phyloP scores from a whole-genome alignment of 2,113 vertebrate species.

The Columba janthina region DNA sequence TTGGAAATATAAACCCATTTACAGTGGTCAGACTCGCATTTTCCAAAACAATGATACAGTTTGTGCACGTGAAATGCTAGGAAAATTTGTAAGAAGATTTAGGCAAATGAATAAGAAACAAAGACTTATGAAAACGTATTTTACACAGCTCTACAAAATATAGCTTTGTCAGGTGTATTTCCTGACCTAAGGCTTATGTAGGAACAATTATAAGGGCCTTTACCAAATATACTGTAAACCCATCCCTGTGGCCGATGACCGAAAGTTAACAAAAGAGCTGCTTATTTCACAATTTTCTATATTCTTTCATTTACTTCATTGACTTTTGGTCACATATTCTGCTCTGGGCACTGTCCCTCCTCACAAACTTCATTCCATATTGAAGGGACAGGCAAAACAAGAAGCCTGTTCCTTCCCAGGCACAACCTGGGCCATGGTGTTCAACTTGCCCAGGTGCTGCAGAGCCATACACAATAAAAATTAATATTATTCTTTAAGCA shows the following conservation, averaged over 20 bases:
- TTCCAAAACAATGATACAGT: slow-evolving; percentile 75
- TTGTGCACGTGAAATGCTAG: slow-evolving; percentile 31
- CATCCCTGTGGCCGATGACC: accelerated
- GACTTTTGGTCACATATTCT: neutral
- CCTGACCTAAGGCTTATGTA: neutral
- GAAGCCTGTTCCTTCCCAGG: neutral
- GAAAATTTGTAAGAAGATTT: slow-evolving; percentile 42
- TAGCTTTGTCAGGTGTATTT: slow-evolving; percentile 39
- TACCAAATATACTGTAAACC: neutral
- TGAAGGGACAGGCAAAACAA: neutral
- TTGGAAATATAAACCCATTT: slow-evolving; percentile 88
- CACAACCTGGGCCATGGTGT: neutral
- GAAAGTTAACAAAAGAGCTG: neutral
- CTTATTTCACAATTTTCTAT: neutral
- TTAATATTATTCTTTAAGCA: neutral
- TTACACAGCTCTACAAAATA: neutral
- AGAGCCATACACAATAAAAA: neutral
- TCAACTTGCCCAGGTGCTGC: neutral
- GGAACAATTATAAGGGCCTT: neutral
- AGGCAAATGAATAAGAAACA: slow-evolving; percentile 12
- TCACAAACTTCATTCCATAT: too few relatives aligned
- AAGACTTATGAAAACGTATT: slow-evolving; percentile 29
- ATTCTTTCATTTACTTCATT: neutral
- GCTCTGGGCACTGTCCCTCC: neutral
- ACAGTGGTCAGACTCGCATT: slow-evolving; percentile 82